These are phyloP conservation scores for Epirrhoe alternata DNA, from an alignment of 2,888 invertebrate species.

Conservation along the genomic window DNA sequence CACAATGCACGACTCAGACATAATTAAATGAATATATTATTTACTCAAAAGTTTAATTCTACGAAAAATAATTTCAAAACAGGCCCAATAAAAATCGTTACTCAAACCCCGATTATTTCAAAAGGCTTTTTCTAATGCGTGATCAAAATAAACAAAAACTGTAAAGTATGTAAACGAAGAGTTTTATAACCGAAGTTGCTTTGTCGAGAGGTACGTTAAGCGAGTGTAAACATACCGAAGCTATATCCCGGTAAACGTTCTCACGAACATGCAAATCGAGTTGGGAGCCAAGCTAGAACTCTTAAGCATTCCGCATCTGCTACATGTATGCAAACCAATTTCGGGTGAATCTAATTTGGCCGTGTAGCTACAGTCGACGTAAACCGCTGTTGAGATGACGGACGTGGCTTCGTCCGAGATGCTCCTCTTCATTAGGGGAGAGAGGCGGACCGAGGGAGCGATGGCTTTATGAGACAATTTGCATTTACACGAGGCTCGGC, in stretches of 20 bases:
- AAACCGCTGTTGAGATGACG: slow-evolving; percentile 79
- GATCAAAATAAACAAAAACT: slow-evolving; percentile 18
- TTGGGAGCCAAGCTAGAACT: slow-evolving; percentile 45
- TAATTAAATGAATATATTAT: too few species aligned
- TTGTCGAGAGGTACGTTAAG: slow-evolving; percentile 27
- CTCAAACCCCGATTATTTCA: background rate
- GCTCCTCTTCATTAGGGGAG: slow-evolving; percentile 79
- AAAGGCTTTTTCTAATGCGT: slow-evolving; percentile 2
- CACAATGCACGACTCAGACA: too few species aligned
- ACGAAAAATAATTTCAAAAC: background rate
- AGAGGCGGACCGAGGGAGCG: slow-evolving; percentile 56
- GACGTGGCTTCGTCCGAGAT: slow-evolving; percentile 72
- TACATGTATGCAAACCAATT: slow-evolving; percentile 69
- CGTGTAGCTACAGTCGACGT: slow-evolving; percentile 65
- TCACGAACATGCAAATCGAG: slow-evolving; percentile 46
- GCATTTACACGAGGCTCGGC: slow-evolving; percentile 84
- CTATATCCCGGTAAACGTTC: slow-evolving; percentile 34
- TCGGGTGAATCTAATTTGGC: slow-evolving; percentile 73
- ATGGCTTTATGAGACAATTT: slow-evolving; percentile 84
- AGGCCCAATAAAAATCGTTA: background rate
- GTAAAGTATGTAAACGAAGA: slow-evolving; percentile 14
- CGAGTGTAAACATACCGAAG: slow-evolving; percentile 30
- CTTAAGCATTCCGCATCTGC: slow-evolving; percentile 50
- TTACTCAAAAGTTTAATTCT: background rate
- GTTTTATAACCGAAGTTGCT: slow-evolving; percentile 23